Percentiles rank a stretch among this genome's conserved stretches.
Evolutionary conservation across 2,113 vertebrate genomes (phyloP).

Genomic region (Tetraodon nigroviridis): DNA sequence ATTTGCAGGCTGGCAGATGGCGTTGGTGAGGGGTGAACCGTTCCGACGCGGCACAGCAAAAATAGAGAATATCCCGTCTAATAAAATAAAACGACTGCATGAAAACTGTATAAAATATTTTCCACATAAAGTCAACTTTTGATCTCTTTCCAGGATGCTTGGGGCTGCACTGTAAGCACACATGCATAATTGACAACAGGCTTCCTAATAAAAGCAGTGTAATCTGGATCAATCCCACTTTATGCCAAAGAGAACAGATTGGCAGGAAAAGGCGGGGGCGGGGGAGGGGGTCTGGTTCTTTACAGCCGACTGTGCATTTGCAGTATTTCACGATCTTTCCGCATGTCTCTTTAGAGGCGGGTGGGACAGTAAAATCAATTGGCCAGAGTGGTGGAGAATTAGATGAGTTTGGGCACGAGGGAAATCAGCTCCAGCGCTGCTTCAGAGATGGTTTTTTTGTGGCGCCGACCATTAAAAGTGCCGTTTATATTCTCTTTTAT

Average conservation of each 20-base stretch:
- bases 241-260: constrained; percentile 62
- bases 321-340: constrained; percentile 39
- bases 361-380: constrained; percentile 45
- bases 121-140: background rate
- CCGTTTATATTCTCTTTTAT: constrained; percentile 11
- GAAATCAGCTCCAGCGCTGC: constrained; percentile 22
- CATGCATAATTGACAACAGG: constrained; percentile 61
- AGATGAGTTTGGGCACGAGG: constrained; percentile 15
- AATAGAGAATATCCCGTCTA: background rate
- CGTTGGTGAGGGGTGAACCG: background rate
- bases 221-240: constrained; percentile 60
- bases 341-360: constrained; percentile 16
- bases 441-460: constrained; percentile 22
- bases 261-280: constrained; percentile 32
- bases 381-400: constrained; percentile 34
- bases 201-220: constrained; percentile 48
- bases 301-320: constrained; percentile 37
- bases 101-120: constrained; percentile 2
- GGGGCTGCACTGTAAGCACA: constrained; percentile 45
- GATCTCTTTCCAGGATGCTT: constrained; percentile 24
- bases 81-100: background rate
- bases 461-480: constrained; percentile 2
- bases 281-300: constrained; percentile 21
- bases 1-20: background rate
- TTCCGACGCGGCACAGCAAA: background rate